These are phyloP conservation scores for Nycticryphes semicollaris DNA, from an alignment of 2,113 vertebrate species.

Conservation along the genomic window DNA sequence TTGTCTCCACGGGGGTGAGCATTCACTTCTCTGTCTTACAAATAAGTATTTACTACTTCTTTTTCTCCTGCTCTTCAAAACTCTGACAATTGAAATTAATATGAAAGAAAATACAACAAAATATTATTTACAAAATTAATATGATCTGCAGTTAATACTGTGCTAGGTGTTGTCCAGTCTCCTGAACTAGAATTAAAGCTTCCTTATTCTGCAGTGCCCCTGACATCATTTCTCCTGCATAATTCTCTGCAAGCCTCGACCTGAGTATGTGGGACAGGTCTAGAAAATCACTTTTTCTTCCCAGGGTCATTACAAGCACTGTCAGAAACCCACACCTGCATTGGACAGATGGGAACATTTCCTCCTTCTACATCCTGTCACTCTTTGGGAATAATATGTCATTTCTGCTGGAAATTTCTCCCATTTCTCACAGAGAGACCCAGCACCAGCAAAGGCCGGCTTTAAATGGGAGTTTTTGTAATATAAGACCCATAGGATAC, in stretches of 20 bases:
- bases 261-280: not conserved
- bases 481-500: not conserved
- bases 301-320: not conserved
- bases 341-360: not conserved
- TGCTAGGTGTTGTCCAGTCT: not conserved
- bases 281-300: not conserved
- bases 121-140: not conserved
- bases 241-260: not conserved
- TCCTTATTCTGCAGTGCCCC: not conserved
- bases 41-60: not conserved
- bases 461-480: not conserved
- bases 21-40: not conserved
- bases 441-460: not conserved
- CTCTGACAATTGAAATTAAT: not conserved
- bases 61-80: not conserved
- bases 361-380: not conserved
- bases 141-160: not conserved
- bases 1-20: not conserved
- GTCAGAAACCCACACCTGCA: not conserved
- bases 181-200: not conserved
- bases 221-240: not conserved
- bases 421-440: not conserved
- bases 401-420: not conserved
- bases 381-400: not conserved
- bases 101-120: not conserved